phyloP scores from a whole-genome alignment of 2,113 vertebrate species.

The Cardinalis cardinalis region DNA sequence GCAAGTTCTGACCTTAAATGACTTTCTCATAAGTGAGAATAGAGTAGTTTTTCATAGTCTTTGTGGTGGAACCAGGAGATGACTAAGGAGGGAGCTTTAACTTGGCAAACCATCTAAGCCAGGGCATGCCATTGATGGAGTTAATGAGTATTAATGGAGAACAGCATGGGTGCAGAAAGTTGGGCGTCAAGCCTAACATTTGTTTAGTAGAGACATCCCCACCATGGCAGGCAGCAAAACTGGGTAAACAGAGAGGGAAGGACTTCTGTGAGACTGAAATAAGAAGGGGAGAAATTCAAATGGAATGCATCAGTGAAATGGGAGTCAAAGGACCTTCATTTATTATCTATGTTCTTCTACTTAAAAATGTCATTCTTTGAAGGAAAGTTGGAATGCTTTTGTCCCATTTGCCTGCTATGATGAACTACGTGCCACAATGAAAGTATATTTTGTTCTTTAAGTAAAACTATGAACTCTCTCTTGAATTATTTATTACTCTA shows the following conservation, averaged over 20 bases:
- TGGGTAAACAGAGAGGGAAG: neutral
- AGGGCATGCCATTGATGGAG: rapidly evolving
- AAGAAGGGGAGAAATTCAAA: neutral
- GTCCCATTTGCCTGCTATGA: neutral
- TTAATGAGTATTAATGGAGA: neutral
- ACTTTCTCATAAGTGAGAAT: neutral
- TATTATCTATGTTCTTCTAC: neutral
- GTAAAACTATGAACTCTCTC: neutral
- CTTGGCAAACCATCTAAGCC: neutral
- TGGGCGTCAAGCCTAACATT: rapidly evolving
- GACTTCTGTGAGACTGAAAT: neutral
- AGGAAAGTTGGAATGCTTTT: neutral
- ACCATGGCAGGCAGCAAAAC: neutral
- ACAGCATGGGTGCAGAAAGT: neutral
- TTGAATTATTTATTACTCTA: neutral
- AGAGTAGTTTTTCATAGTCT: neutral
- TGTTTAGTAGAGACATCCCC: neutral
- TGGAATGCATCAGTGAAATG: neutral
- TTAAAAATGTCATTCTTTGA: neutral
- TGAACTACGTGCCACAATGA: neutral
- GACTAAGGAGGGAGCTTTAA: neutral
- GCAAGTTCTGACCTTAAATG: neutral
- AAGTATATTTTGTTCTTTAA: neutral
- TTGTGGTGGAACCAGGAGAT: neutral
- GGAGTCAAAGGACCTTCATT: neutral